Base-by-base conservation (phyloP, 2,888 invertebrate genomes). In the Torymus tubicola region DNA sequence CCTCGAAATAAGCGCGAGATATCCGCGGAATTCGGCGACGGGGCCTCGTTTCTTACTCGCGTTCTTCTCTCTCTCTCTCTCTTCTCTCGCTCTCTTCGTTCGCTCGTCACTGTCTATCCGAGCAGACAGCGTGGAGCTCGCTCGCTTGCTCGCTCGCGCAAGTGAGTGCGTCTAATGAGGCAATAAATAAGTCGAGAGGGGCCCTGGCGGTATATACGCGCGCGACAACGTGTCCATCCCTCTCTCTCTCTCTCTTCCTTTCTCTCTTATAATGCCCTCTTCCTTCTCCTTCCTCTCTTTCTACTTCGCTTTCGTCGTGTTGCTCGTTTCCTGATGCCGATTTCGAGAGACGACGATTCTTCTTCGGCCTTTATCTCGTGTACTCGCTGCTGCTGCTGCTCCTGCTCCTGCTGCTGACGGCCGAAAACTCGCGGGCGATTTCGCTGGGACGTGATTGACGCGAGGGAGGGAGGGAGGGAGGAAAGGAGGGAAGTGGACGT, bases 101-200 rank as follows among this genome's bases (percentile, higher is more conserved):
- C 84, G 86, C 89, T 90, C 90, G 90, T 90, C 90, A 90, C 89
- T 90, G 90, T 90, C 90, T 89, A 90, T 90, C 90, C 88, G 88
- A 88, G 88, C 89, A 90, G 90, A 90, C 90, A 90, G 90, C 90
- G 90, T 90, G 90, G 90, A 89, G 90, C 89, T 89, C 88, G 88
- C 65, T 64, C 67, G n/a, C n/a, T n/a, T n/a, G 72, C 24, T 61
- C 71, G 58, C 13, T 86, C 88, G 89, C 89, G 87, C 31, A 89
- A 89, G 89, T 88, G 89, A 89, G 89, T 89, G 90, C 90, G 88
- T 89, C 90, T 90, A 90, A 90, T 90, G 90, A 90, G 90, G 90
- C 90, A 89, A 90, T 90, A 90, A 90, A 90, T 90, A 90, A 90
- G 89, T 90, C 90, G 88, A 86, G 88, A 87, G 88, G 86, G 88